Base-by-base conservation (phyloP, 2,797 vertebrate genomes). In the Distichodus sexfasciatus region DNA sequence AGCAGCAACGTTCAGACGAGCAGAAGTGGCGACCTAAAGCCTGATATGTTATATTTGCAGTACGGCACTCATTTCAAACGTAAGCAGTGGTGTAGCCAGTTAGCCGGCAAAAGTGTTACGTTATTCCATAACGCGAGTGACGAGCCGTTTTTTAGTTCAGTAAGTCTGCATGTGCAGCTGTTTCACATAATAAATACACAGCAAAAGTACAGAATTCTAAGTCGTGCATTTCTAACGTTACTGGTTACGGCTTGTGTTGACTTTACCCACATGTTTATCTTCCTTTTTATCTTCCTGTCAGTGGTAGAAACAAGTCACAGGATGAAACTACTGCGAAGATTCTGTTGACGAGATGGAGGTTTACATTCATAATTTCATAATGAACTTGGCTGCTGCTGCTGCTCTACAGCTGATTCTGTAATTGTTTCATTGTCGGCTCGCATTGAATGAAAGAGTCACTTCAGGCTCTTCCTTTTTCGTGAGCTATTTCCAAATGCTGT, bases 191-290 rank as follows among this genome's bases (percentile, higher is more conserved):
- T n/a, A n/a, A n/a, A n/a, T n/a, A n/a, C n/a, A n/a, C n/a, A n/a
- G n/a, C n/a, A n/a, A n/a, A n/a, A n/a, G n/a, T n/a, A n/a, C n/a
- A n/a, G n/a, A n/a, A n/a, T n/a, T n/a, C n/a, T n/a, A n/a, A n/a
- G n/a, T n/a, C n/a, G n/a, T n/a, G n/a, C n/a, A n/a, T n/a, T n/a
- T n/a, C n/a, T n/a, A n/a, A n/a, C n/a, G n/a, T n/a, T n/a, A n/a
- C n/a, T n/a, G n/a, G n/a, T n/a, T n/a, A n/a, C n/a, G 40, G 3
- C 9, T 24, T 3, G 19, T 47, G 29, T 38, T 38, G 3, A 31
- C 14, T 68, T 72, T 72, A 72, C 70, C 54, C 55, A 72, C 70
- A 54, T 72, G 55, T 60, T 53, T n/a, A 53, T 59, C n/a, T n/a
- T n/a, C 36, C 17, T 51, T 33, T 57, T 24, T 65, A 41, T 28